Evolutionary conservation across 2,797 vertebrate genomes (phyloP).

Genomic region (Sebastes vulpes): DNA sequence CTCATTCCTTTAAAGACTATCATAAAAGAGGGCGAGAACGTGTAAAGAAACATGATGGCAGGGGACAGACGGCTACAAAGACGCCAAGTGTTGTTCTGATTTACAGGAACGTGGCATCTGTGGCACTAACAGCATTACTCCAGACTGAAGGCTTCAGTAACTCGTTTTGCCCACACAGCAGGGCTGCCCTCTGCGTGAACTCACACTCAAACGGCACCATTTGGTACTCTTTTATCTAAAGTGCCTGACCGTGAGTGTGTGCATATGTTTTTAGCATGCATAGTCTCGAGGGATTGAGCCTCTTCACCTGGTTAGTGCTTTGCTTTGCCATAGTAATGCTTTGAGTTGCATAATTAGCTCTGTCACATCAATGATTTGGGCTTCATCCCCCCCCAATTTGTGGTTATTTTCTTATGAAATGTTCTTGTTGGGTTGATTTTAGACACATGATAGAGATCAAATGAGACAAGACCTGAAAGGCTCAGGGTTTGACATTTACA

Average conservation of each 20-base stretch:
- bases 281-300: background rate
- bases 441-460: conserved; percentile 23
- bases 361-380: background rate
- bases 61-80: background rate
- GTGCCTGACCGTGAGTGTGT: background rate
- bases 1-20: background rate
- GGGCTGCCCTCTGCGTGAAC: conserved; percentile 47
- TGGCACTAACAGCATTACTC: conserved; percentile 8
- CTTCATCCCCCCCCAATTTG: background rate
- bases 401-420: background rate
- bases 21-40: background rate
- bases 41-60: background rate
- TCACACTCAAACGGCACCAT: conserved; percentile 4
- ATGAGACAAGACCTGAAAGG: conserved; percentile 25
- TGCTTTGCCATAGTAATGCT: background rate
- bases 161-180: background rate
- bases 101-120: conserved; percentile 22
- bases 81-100: conserved; percentile 2
- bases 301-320: background rate
- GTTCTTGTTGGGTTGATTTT: background rate
- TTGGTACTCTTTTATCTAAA: conserved; percentile 20
- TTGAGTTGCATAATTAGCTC: background rate
- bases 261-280: background rate
- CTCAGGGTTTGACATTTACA: conserved; percentile 37
- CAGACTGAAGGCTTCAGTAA: conserved; percentile 21